Percentiles rank a stretch among this genome's conserved stretches.
Conservation (phyloP, 2,888 invertebrate genomes). For the Alloplasta piceator region DNA sequence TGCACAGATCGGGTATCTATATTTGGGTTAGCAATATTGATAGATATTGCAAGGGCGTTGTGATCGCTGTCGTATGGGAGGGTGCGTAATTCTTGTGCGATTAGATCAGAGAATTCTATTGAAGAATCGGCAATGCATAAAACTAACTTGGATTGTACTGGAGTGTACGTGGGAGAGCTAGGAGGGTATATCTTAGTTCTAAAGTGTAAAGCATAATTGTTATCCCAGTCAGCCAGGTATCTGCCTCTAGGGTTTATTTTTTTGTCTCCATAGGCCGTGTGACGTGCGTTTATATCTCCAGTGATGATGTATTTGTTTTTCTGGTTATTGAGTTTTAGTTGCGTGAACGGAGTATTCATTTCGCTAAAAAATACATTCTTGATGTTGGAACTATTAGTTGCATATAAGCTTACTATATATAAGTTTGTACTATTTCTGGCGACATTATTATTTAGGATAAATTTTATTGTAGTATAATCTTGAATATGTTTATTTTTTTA, state of each 20-base stretch:
- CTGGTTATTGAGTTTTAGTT: slow-evolving; percentile 16
- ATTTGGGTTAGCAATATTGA: not conserved
- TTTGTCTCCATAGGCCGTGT: not conserved
- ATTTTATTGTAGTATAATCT: slow-evolving; percentile 60
- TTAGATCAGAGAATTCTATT: not conserved
- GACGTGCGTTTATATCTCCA: slow-evolving; percentile 29
- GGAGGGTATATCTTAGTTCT: slow-evolving; percentile 10
- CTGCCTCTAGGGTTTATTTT: slow-evolving; percentile 23
- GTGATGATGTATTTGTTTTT: slow-evolving; percentile 28
- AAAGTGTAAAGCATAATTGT: not conserved
- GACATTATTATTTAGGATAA: slow-evolving; percentile 37
- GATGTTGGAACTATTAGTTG: slow-evolving; percentile 13
- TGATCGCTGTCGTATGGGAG: slow-evolving; percentile 47
- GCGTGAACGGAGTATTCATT: not conserved
- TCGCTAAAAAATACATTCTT: slow-evolving; percentile 18
- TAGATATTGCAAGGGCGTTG: not conserved
- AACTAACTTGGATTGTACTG: slow-evolving; percentile 21
- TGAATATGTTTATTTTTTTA: slow-evolving; percentile 10
- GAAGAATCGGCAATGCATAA: slow-evolving; percentile 31
- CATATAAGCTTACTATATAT: slow-evolving; percentile 56
- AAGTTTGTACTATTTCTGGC: slow-evolving; percentile 41
- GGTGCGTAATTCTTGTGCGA: slow-evolving; percentile 1
- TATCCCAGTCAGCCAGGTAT: slow-evolving; percentile 30
- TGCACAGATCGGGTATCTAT: not conserved
- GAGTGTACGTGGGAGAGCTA: slow-evolving; percentile 15